A percentile compares a stretch with the other conserved stretches of the same genome.
Evolutionary conservation across 2,797 vertebrate species (phyloP).

Genomic region (Phalanger gymnotis): DNA sequence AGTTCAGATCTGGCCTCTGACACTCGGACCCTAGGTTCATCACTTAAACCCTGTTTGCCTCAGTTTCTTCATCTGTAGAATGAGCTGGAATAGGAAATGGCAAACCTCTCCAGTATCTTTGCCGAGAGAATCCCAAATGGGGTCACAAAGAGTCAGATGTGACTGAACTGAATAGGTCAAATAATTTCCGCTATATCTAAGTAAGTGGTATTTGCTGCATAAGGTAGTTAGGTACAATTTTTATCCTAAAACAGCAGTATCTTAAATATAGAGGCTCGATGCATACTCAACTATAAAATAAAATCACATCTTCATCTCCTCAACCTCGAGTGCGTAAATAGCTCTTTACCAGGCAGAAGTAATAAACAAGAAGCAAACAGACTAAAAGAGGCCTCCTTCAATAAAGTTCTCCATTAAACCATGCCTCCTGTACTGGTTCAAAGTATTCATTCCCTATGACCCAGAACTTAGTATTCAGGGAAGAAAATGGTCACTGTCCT

Average conservation of each 20-base stretch:
- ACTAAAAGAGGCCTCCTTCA: neutral
- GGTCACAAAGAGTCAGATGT: neutral
- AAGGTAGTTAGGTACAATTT: neutral
- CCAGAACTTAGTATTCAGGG: neutral
- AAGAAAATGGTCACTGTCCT: neutral
- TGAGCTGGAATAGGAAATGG: neutral
- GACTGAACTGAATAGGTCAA: neutral
- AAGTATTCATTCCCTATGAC: neutral
- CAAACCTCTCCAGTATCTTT: neutral
- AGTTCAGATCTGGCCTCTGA: neutral
- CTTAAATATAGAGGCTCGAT: neutral
- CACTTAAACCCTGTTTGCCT: neutral
- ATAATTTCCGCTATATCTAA: neutral
- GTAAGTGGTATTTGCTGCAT: neutral
- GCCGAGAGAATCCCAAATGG: neutral
- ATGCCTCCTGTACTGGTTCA: neutral
- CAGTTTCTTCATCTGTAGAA: neutral
- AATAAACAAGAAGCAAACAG: neutral
- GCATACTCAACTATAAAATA: neutral
- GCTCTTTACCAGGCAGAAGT: neutral
- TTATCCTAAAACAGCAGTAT: neutral
- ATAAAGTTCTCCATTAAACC: neutral
- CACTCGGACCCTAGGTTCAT: neutral
- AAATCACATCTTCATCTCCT: neutral
- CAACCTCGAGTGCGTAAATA: neutral